Evolutionary conservation across 1,140 invertebrate species (phyloP).

Genomic region (Pollicipes pollicipes): DNA sequence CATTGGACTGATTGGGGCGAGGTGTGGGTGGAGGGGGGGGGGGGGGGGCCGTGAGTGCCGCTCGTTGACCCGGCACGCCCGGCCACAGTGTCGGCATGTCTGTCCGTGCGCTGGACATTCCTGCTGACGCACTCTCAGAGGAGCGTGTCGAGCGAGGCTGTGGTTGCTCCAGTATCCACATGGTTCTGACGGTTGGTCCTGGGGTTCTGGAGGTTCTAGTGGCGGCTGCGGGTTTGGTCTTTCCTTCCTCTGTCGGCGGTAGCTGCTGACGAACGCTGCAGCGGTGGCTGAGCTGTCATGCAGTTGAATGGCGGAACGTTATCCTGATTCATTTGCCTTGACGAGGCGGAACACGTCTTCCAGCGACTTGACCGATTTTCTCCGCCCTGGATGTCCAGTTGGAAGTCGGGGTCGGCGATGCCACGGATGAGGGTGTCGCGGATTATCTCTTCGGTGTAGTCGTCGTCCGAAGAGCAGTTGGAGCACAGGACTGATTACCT

Average conservation of each 20-base stretch:
- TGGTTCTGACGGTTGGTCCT: neutral
- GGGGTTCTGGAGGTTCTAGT: neutral
- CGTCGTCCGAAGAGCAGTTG: neutral
- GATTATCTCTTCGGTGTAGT: neutral
- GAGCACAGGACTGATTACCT: neutral
- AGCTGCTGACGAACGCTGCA: neutral
- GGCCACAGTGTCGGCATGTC: neutral
- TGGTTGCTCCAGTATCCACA: neutral
- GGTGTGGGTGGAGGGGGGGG: too few species aligned
- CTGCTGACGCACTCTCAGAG: neutral
- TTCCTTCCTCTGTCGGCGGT: neutral
- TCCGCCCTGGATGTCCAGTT: neutral
- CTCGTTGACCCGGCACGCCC: neutral
- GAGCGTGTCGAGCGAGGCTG: neutral
- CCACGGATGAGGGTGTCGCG: neutral
- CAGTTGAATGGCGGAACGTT: neutral
- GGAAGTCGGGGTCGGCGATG: neutral
- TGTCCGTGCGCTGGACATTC: neutral
- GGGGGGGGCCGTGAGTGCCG: neutral
- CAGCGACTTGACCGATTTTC: neutral
- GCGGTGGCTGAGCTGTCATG: neutral
- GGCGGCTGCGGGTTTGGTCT: too few species aligned
- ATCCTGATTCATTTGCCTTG: neutral
- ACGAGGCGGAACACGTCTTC: neutral
- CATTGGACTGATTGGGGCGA: neutral